Conservation (phyloP, 2,113 vertebrate genomes). For the Pseudorectes ferrugineus region DNA sequence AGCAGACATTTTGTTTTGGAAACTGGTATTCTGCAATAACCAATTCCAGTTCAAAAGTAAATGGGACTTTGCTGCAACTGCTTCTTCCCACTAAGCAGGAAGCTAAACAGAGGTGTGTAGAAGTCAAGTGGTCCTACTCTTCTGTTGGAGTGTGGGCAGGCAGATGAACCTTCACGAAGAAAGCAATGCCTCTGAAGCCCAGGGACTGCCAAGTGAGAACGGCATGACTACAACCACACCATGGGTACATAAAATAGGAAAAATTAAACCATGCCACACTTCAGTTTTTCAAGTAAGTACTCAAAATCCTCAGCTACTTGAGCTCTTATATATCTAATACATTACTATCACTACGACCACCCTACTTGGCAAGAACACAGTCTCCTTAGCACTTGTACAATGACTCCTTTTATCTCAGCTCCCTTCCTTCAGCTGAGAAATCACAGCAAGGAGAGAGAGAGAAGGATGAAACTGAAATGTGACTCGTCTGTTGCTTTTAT, state of each 20-base stretch:
- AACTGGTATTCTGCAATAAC: neutral
- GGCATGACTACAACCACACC: neutral
- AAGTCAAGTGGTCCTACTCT: neutral
- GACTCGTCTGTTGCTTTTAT: neutral
- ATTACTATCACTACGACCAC: neutral
- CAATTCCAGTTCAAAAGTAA: neutral
- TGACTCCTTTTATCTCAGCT: neutral
- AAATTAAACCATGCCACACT: neutral
- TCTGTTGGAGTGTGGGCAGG: neutral
- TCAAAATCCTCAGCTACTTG: neutral
- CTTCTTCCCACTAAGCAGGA: neutral
- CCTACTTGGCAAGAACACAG: neutral
- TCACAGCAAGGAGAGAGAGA: neutral
- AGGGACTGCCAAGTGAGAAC: accelerated
- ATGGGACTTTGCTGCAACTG: neutral
- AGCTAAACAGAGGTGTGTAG: neutral
- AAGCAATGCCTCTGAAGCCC: neutral
- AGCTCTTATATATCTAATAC: neutral
- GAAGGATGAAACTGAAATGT: neutral
- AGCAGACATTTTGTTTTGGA: neutral
- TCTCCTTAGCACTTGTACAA: neutral
- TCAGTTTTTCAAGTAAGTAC: neutral
- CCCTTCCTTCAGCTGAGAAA: neutral
- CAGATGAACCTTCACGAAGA: neutral
- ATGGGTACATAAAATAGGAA: neutral